A percentile compares a stretch with the other conserved stretches of the same genome.
These are phyloP conservation scores for Acrocera orbiculus DNA, from an alignment of 2,888 invertebrate genomes.

Conservation along the genomic window DNA sequence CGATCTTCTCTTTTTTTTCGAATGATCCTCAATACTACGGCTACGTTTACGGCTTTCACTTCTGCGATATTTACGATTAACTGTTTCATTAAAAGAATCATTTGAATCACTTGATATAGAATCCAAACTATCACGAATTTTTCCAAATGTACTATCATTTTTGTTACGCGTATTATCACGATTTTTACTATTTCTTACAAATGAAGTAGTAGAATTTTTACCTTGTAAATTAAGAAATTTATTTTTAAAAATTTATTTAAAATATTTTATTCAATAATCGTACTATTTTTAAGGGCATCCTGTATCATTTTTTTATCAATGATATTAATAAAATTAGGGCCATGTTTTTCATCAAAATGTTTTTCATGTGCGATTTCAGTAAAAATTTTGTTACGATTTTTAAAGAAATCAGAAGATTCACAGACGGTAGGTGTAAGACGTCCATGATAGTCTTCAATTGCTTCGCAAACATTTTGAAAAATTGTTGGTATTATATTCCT, in stretches of 20 bases:
- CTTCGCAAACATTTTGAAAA: conserved; percentile 41
- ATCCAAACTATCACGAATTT: conserved; percentile 15
- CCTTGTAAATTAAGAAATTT: conserved; percentile 5
- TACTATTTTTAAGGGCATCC: conserved; percentile 9
- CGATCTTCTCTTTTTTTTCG: conserved; percentile 11
- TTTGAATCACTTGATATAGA: conserved; percentile 24
- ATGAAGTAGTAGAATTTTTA: conserved; percentile 5
- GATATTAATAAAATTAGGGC: conserved; percentile 36
- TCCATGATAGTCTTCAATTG: conserved; percentile 58
- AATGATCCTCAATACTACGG: conserved; percentile 4
- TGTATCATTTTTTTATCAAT: conserved; percentile 29
- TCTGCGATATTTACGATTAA: neutral
- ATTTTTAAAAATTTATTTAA: neutral
- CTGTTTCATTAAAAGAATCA: conserved; percentile 11
- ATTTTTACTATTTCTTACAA: conserved; percentile 15
- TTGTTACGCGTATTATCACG: conserved; percentile 32
- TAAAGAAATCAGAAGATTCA: conserved; percentile 50
- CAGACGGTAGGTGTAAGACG: conserved; percentile 47
- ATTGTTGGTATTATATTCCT: conserved; percentile 33
- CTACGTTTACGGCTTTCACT: too few relatives aligned
- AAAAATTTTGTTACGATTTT: conserved; percentile 39
- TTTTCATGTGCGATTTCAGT: conserved; percentile 46
- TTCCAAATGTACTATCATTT: conserved; percentile 2
- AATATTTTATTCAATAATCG: neutral
- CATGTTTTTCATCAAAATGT: conserved; percentile 45